Percentiles rank a stretch among this genome's conserved stretches.
Conservation (phyloP, 2,888 invertebrate species). For the Archaeoteleia sp. region DNA sequence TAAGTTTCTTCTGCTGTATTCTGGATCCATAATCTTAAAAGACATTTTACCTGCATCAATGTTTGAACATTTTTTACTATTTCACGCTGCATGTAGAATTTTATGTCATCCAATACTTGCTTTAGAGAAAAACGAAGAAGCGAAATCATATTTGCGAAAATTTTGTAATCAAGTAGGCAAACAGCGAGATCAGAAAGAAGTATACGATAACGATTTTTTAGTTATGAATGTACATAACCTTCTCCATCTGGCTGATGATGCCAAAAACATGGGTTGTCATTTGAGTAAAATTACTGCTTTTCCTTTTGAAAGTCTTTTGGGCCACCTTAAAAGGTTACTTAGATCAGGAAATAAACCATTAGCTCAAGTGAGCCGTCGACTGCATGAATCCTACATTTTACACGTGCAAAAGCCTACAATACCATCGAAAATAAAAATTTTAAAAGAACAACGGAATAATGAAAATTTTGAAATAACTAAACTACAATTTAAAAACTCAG, state of each 20-base stretch:
- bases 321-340: constrained; percentile 38
- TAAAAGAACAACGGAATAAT: background rate
- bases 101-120: constrained; percentile 18
- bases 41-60: constrained; percentile 3
- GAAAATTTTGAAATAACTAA: constrained; percentile 2
- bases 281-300: constrained; percentile 35
- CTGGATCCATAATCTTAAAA: constrained; percentile 1
- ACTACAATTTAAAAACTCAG: constrained; percentile 6
- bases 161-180: constrained; percentile 58
- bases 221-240: constrained; percentile 62
- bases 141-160: constrained; percentile 45
- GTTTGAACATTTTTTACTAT: constrained; percentile 51
- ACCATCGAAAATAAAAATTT: background rate
- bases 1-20: constrained; percentile 1
- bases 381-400: constrained; percentile 14
- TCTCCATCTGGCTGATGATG: constrained; percentile 50
- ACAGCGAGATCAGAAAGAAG: background rate
- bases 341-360: constrained; percentile 42
- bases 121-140: constrained; percentile 33
- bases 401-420: background rate
- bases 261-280: constrained; percentile 20
- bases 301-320: constrained; percentile 47
- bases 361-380: constrained; percentile 46
- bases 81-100: constrained; percentile 53
- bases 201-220: constrained; percentile 56